Conservation (phyloP, 2,888 invertebrate species). For the Arenicola marina region DNA sequence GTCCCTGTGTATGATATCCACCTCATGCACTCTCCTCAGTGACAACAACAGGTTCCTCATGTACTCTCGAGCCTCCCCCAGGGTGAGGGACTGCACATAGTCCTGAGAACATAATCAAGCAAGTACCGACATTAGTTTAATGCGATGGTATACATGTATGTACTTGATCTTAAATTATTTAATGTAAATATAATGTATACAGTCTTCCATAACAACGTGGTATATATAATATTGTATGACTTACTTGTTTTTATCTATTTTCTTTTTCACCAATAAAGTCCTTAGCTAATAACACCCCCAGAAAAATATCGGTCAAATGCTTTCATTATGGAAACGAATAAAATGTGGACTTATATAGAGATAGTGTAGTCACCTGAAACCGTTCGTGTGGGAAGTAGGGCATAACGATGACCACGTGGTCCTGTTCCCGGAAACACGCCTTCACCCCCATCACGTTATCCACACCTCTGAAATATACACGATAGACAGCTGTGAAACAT, state of each 20-base stretch:
- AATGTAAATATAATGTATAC: too few relatives aligned
- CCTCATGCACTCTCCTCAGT: conserved; percentile 78
- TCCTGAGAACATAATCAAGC: conserved; percentile 20
- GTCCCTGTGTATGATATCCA: conserved; percentile 85
- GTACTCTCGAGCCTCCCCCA: conserved; percentile 73
- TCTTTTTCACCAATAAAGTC: too few relatives aligned
- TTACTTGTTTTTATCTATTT: too few relatives aligned
- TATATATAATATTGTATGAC: too few relatives aligned
- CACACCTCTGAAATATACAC: conserved; percentile 76
- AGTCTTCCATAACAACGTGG: too few relatives aligned
- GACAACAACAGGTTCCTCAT: conserved; percentile 81
- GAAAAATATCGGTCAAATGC: too few relatives aligned
- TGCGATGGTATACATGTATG: too few relatives aligned
- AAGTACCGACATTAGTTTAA: too few relatives aligned
- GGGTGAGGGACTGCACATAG: conserved; percentile 66
- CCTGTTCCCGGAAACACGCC: conserved; percentile 75
- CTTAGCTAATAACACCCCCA: too few relatives aligned
- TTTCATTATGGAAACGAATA: too few relatives aligned
- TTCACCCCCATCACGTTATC: conserved; percentile 82
- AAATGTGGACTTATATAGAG: neutral
- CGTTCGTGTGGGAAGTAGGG: conserved; percentile 83
- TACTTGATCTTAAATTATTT: too few relatives aligned
- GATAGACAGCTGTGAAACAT: too few relatives aligned
- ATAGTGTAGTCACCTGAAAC: conserved; percentile 73
- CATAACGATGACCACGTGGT: conserved; percentile 86